Percentiles rank a stretch among this genome's conserved stretches.
Evolutionary conservation across 2,113 vertebrate genomes (phyloP).

Genomic region (Pterophyllum scalare): DNA sequence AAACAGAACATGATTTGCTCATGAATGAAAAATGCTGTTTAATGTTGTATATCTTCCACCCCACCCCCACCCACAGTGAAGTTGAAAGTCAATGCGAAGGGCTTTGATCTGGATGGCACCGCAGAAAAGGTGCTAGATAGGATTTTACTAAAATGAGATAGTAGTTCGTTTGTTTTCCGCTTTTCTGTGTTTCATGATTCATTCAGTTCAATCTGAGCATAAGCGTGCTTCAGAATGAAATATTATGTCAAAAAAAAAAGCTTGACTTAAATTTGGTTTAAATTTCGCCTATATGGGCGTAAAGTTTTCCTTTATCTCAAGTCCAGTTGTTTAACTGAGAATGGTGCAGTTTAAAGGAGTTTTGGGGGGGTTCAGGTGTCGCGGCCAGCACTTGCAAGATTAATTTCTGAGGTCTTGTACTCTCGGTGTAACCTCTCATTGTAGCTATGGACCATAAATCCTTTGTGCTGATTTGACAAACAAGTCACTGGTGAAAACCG

Average conservation of each 20-base stretch:
- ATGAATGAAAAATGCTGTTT: conserved; percentile 82
- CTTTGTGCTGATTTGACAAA: conserved; percentile 65
- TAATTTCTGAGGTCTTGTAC: conserved; percentile 42
- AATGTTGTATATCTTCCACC: conserved; percentile 72
- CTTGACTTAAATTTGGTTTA: not conserved
- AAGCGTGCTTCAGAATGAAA: not conserved
- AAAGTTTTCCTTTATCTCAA: not conserved
- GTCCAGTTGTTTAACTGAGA: conserved; percentile 13
- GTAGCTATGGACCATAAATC: conserved; percentile 60
- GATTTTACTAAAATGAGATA: conserved; percentile 46
- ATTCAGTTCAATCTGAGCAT: conserved; percentile 9
- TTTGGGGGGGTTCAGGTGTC: conserved; percentile 19
- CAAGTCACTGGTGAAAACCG: conserved; percentile 54
- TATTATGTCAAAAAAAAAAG: conserved; percentile 10
- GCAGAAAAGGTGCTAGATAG: conserved; percentile 44
- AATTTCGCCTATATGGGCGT: conserved; percentile 9
- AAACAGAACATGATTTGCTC: conserved; percentile 77
- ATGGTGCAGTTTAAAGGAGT: conserved; percentile 22
- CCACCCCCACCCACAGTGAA: conserved; percentile 18
- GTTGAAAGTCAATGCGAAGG: conserved; percentile 57
- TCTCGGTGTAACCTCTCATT: conserved; percentile 34
- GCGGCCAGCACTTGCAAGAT: conserved; percentile 10
- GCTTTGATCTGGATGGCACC: conserved; percentile 68
- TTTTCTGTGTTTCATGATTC: conserved; percentile 36
- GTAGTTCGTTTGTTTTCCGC: conserved; percentile 53